Conservation (phyloP, 2,797 vertebrate species). For the Sparidentex hasta region DNA sequence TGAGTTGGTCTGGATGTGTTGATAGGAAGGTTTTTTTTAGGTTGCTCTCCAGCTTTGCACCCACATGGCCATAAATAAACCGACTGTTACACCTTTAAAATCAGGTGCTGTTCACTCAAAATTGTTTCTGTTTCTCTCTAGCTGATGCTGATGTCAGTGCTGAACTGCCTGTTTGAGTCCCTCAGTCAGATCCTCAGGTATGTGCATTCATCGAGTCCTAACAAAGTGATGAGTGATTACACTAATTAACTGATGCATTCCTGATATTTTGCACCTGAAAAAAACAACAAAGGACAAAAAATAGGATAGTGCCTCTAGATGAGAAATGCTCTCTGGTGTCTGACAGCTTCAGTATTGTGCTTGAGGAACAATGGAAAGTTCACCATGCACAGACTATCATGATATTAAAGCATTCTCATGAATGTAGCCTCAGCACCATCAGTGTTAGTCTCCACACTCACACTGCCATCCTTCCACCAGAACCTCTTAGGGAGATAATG, state of each 20-base stretch:
- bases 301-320: not conserved
- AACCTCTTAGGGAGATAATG: slow-evolving; percentile 12
- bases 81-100: not conserved
- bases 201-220: not conserved
- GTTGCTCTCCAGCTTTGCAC: not conserved
- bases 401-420: not conserved
- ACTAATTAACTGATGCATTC: not conserved
- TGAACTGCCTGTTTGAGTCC: slow-evolving; percentile 87
- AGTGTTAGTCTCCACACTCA: slow-evolving; percentile 11
- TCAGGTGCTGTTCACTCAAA: not conserved
- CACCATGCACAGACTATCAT: not conserved
- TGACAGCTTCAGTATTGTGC: not conserved
- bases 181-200: slow-evolving; percentile 87
- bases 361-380: not conserved
- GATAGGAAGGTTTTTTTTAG: not conserved
- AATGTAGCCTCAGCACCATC: not conserved
- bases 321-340: not conserved
- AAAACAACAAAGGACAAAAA: not conserved
- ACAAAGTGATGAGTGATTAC: not conserved
- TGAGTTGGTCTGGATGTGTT: not conserved
- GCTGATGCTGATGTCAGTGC: slow-evolving; percentile 88
- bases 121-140: slow-evolving; percentile 46
- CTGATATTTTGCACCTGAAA: not conserved
- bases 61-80: not conserved
- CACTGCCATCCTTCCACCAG: not conserved